Conservation (phyloP, 2,113 vertebrate genomes). For the Grammomys surdaster region DNA sequence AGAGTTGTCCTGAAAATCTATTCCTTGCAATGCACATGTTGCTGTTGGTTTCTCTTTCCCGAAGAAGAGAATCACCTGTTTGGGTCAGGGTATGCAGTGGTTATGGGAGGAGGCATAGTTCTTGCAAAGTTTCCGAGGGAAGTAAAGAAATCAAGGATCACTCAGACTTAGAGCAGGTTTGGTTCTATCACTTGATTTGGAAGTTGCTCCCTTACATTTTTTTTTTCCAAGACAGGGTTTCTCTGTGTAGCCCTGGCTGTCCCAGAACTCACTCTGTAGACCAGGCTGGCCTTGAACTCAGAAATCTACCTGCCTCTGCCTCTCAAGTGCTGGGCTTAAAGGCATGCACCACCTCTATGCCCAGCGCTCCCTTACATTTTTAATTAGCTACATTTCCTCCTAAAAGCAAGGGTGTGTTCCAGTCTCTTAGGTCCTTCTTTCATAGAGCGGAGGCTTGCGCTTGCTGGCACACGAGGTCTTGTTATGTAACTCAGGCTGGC, state of each 20-base stretch:
- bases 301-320: neutral
- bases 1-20: neutral
- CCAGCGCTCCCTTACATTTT: neutral
- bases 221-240: neutral
- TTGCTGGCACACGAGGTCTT: neutral
- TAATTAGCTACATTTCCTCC: neutral
- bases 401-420: neutral
- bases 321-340: neutral
- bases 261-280: neutral
- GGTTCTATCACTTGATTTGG: neutral
- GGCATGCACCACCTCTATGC: neutral
- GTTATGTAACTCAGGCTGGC: neutral
- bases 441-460: neutral
- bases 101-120: neutral
- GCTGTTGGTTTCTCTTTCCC: neutral
- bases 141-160: neutral
- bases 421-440: neutral
- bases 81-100: neutral
- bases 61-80: neutral
- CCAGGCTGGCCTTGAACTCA: neutral
- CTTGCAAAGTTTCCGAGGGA: neutral
- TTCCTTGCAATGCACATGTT: neutral
- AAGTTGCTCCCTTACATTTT: neutral
- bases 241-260: neutral
- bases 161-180: neutral